Base-by-base conservation (phyloP, 2,113 vertebrate species). In the Bujurquina vittata region DNA sequence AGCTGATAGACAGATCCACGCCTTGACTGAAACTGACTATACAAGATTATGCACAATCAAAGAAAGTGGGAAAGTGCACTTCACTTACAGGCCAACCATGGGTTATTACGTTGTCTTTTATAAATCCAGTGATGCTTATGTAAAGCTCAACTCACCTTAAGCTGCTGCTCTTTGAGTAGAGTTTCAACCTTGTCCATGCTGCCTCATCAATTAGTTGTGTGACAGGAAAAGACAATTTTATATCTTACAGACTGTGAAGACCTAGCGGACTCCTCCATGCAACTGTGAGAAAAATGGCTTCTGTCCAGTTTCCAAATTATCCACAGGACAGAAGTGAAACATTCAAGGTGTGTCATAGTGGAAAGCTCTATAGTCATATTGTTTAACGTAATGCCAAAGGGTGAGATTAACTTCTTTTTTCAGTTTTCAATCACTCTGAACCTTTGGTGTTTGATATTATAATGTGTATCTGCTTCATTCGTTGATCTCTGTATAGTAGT, bases 121-220 rank as follows among this genome's bases (percentile, higher is more conserved):
- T n/a, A 65, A 54, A 43, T 2, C 1, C 17, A 18, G 7, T 46
- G 49, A 43, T 5, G 10, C 7, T 10, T 37, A 26, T 4, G 3
- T 9, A 15, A 11, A 10, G 14, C 9, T 72, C 5, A 29, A 91
- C 94, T 94, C 89, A 96, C 95, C 95, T 94, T 95, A 7, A 96
- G 90, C 84, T 93, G 95, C 77, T 92, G 94, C 79, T 91, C 93
- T 88, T 92, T 96, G 59, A 92, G 10, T 10, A 93, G 60, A 35
- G 82, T 92, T 22, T 95, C 93, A n/a, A 10, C 22, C 75, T 90
- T 95, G 61, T 95, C 94, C 95, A 95, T 96, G 62, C n/a, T 81
- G 52, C 23, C 76, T 80, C 35, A 73, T 49, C 6, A 59, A 54
- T 54, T n/a, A 23, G 10, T 33, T 31, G 29, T 18, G 23, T 14